Base-by-base conservation (phyloP, 1,140 invertebrate species). In the Sinella curviseta region DNA sequence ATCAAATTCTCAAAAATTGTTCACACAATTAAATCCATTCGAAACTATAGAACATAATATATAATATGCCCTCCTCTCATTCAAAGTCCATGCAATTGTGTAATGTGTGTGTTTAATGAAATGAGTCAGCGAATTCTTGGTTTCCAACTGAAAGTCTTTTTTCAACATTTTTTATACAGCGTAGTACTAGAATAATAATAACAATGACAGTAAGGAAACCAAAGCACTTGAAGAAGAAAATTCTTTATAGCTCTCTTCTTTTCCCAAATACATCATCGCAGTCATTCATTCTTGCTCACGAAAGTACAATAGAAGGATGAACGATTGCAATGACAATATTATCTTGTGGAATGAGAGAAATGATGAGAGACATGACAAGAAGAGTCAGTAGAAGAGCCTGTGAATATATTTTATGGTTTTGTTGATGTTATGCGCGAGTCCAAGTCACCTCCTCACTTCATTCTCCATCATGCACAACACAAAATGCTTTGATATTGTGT, bases 121-220 rank as follows among this genome's bases (percentile, higher is more conserved):
- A 70, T 70, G 65, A 70, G 26, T 70, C 65, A 70, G 65, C 65
- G 24, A 70, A 70, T 31, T 70, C 31, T 70, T 70, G 14, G 24
- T 60, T 60, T 60, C 57, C 57, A 60, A 26, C 14, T 60, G 57
- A 26, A 60, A n/a, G 24, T n/a, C 24, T 60, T 26, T 48, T 48
- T 48, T 48, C 20, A 48, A 48, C 8, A 48, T 8, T 48, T 48
- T 48, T 20, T 8, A 48, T 12, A 48, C 8, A 48, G 8, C 39
- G 39, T 12, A n/a, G n/a, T n/a, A 20, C 39, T 48, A 20, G 8
- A 48, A 20, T 48, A 20, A 48, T 48, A 20, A 48, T 48, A 48
- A 48, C 39, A 48, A 48, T 48, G 39, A 48, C 39, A 48, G 20
- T 12, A 48, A n/a, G 57, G 24, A 60, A 60, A 60, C 24, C 24